phyloP scores from a whole-genome alignment of 1,140 invertebrate genomes.

The Lasaia peninsularis region DNA sequence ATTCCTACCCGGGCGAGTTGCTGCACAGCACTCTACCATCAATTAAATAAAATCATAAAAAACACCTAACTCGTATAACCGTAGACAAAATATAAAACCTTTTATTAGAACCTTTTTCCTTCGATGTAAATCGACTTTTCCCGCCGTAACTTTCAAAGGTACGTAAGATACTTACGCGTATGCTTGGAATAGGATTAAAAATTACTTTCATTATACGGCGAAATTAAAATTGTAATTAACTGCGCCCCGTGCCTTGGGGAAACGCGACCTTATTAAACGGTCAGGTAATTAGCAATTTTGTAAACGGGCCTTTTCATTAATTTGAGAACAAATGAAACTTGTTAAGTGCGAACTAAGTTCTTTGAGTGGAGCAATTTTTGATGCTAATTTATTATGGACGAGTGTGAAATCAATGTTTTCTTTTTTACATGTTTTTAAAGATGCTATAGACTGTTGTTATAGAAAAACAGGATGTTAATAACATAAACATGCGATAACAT shows the following conservation, averaged over 20 bases:
- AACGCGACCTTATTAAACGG: constrained; percentile 50
- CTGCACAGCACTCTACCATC: no score
- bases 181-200: constrained; percentile 7
- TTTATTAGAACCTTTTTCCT: background rate
- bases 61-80: background rate
- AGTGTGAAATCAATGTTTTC: constrained; percentile 1
- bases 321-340: constrained; percentile 41
- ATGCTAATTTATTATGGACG: constrained; percentile 21
- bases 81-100: background rate
- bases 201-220: constrained; percentile 26
- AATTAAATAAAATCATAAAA: no score
- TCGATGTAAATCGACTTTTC: background rate
- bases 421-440: background rate
- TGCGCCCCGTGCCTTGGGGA: constrained; percentile 28
- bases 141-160: background rate
- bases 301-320: constrained; percentile 56
- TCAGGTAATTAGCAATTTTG: constrained; percentile 60
- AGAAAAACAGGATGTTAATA: no score
- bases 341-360: constrained; percentile 17
- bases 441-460: no score
- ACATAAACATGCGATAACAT: no score
- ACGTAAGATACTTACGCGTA: background rate
- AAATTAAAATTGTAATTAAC: constrained; percentile 56
- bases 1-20: no score
- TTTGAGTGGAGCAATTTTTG: constrained; percentile 28